phyloP scores from a whole-genome alignment of 2,797 vertebrate species.

The Rhynchonycteris naso region DNA sequence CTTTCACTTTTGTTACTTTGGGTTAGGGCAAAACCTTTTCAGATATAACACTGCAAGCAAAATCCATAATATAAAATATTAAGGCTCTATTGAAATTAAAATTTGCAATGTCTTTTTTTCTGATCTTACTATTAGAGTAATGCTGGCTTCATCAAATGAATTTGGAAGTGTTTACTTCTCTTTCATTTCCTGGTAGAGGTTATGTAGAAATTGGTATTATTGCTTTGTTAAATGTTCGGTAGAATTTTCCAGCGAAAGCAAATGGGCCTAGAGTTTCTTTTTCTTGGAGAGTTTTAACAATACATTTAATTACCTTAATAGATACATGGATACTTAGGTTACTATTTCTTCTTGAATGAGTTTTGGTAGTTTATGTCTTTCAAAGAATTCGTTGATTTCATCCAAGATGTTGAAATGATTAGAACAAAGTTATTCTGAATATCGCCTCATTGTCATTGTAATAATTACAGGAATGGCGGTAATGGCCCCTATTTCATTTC shows the following conservation, averaged over 20 bases:
- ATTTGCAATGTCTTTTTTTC: neutral
- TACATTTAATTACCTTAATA: neutral
- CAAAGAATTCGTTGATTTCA: neutral
- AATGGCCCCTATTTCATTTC: neutral
- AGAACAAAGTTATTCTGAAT: neutral
- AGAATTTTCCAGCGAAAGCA: conserved; percentile 16
- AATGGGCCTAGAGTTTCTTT: neutral
- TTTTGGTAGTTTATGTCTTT: conserved; percentile 9
- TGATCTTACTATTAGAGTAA: neutral
- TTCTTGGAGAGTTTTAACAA: neutral
- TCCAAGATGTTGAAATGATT: neutral
- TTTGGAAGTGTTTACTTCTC: neutral
- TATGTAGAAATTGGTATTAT: conserved; percentile 1
- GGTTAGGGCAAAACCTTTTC: neutral
- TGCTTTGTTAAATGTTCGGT: neutral
- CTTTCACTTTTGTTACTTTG: neutral
- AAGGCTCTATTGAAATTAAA: neutral
- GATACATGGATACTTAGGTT: neutral
- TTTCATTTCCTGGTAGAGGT: neutral
- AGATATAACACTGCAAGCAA: neutral
- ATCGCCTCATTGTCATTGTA: neutral
- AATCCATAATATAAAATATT: neutral
- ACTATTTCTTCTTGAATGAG: conserved; percentile 14
- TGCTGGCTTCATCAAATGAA: neutral
- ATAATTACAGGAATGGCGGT: neutral